A percentile compares a stretch with the other conserved stretches of the same genome.
Conservation (phyloP, 2,888 invertebrate genomes). For the Andricus quercusramuli region DNA sequence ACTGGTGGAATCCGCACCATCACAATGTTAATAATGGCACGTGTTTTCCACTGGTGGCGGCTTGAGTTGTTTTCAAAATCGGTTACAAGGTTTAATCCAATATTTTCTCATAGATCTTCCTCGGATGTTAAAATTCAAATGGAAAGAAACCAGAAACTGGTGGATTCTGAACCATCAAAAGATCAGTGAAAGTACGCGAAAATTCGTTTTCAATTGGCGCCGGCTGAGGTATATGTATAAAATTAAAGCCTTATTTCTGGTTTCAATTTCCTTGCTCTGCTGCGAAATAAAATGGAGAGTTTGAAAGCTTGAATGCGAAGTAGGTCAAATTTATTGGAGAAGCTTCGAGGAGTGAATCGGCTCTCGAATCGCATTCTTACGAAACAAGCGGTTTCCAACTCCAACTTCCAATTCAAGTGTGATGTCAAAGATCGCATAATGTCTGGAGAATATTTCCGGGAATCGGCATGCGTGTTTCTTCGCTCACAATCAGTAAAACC, state of each 20-base stretch:
- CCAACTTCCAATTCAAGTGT: constrained; percentile 12
- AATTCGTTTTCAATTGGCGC: too few relatives aligned
- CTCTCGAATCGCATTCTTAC: not conserved
- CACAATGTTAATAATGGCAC: too few relatives aligned
- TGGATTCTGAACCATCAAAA: too few relatives aligned
- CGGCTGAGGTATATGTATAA: too few relatives aligned
- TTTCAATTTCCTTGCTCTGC: not conserved
- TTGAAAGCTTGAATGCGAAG: not conserved
- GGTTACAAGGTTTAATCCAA: too few relatives aligned
- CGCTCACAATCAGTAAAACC: not conserved
- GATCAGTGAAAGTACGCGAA: too few relatives aligned
- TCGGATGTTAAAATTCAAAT: too few relatives aligned
- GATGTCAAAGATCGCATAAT: constrained; percentile 36
- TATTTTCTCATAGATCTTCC: too few relatives aligned
- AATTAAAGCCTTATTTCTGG: not conserved
- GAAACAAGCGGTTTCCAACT: constrained; percentile 15
- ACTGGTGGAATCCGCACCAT: too few relatives aligned
- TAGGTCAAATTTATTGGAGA: not conserved
- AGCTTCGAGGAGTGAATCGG: not conserved
- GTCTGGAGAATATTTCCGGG: constrained; percentile 20
- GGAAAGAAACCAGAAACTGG: too few relatives aligned
- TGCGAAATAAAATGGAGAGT: not conserved
- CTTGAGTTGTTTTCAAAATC: not conserved
- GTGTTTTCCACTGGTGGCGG: too few relatives aligned
- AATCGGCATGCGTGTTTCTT: constrained; percentile 29